A percentile compares a stretch with the other conserved stretches of the same genome.
phyloP scores from a whole-genome alignment of 2,888 invertebrate species.

The Cantharis lateralis region DNA sequence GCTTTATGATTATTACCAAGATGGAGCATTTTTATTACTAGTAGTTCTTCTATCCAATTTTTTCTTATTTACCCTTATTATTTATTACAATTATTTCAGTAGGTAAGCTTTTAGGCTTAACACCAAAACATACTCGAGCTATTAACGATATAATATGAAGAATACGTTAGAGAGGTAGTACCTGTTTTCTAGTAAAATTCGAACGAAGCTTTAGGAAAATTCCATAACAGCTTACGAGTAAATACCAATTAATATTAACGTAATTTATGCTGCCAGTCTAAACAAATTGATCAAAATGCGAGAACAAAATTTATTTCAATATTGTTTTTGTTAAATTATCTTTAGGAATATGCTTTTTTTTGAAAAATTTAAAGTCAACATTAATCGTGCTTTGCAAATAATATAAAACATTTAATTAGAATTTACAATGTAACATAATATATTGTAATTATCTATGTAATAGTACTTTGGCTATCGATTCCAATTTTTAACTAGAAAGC shows the following conservation, averaged over 20 bases:
- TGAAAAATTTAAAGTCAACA: neutral
- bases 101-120: neutral
- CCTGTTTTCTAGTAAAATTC: neutral
- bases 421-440: neutral
- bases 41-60: neutral
- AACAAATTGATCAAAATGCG: neutral
- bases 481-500: neutral
- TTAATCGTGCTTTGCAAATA: neutral
- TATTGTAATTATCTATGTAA: neutral
- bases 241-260: neutral
- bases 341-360: neutral
- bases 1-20: neutral
- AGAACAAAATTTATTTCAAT: neutral
- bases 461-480: neutral
- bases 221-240: neutral
- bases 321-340: neutral
- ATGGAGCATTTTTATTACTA: neutral
- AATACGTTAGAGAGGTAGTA: neutral
- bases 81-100: too few relatives aligned
- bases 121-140: neutral
- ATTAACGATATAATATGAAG: neutral
- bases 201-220: neutral
- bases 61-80: neutral
- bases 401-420: neutral
- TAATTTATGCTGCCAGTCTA: neutral